Percentiles rank a stretch among this genome's conserved stretches.
Conservation (phyloP, 1,140 invertebrate species). For the Drosophila orena region DNA sequence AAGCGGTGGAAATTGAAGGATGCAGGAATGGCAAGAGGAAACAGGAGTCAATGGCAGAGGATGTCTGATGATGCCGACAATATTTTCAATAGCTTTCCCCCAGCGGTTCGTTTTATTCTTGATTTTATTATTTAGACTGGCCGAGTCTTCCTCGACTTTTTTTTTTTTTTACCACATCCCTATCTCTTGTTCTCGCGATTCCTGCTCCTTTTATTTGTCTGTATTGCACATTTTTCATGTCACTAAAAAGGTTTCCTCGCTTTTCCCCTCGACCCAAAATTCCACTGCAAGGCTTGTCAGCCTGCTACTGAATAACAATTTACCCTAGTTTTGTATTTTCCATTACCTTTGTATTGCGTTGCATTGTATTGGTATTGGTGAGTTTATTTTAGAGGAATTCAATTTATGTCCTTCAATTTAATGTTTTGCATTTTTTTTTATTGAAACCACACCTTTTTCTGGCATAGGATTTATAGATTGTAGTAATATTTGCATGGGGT, state of each 20-base stretch:
- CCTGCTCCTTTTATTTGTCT: slow-evolving; percentile 25
- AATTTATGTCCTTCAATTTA: background rate
- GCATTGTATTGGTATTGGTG: slow-evolving; percentile 2
- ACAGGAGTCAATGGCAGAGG: slow-evolving; percentile 26
- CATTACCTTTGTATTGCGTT: slow-evolving; percentile 19
- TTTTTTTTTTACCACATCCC: slow-evolving; percentile 6
- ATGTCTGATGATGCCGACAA: slow-evolving; percentile 61
- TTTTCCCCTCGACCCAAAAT: background rate
- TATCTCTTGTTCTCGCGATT: slow-evolving; percentile 12
- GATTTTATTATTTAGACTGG: slow-evolving; percentile 78
- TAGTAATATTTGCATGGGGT: too few relatives aligned
- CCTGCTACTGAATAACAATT: slow-evolving; percentile 21
- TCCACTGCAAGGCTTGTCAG: slow-evolving; percentile 18
- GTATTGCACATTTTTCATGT: slow-evolving; percentile 78
- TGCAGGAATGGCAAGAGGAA: background rate
- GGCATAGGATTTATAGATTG: too few relatives aligned
- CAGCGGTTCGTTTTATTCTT: slow-evolving; percentile 73
- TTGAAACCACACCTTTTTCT: background rate
- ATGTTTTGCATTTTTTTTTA: background rate
- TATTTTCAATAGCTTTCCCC: slow-evolving; percentile 73
- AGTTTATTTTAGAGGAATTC: background rate
- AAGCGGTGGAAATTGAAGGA: slow-evolving; percentile 7
- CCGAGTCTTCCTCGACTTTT: too few relatives aligned
- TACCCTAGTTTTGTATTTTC: slow-evolving; percentile 27
- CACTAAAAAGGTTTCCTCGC: slow-evolving; percentile 66